These are phyloP conservation scores for Siderastrea radians DNA, from an alignment of 92 coral and sea anemone genomes.

Conservation along the genomic window DNA sequence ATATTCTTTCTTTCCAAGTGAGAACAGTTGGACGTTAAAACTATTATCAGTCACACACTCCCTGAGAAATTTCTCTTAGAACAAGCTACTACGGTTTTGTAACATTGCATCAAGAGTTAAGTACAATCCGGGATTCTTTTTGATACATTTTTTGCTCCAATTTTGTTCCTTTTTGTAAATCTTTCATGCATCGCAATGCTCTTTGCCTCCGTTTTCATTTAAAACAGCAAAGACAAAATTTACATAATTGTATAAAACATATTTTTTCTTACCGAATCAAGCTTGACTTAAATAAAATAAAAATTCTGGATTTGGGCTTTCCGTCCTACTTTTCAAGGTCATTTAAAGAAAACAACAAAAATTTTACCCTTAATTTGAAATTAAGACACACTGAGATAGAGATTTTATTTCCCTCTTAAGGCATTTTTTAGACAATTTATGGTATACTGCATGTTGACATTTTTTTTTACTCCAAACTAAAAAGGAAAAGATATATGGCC, in stretches of 20 bases:
- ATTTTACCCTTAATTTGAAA: not conserved
- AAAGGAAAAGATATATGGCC: not conserved
- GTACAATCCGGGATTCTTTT: not conserved
- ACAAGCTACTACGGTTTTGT: too few species aligned
- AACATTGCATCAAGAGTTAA: too few species aligned
- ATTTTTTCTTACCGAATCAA: not conserved
- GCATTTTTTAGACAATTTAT: not conserved
- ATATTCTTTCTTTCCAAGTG: conserved; percentile 26
- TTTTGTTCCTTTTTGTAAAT: too few species aligned
- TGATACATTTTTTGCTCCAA: too few species aligned
- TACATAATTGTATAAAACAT: not conserved
- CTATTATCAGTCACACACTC: not conserved
- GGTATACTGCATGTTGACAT: not conserved
- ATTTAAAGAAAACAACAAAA: not conserved
- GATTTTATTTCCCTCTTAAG: not conserved
- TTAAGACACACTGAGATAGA: not conserved
- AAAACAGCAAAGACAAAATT: not conserved
- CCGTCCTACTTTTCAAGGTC: not conserved
- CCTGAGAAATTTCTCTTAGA: not conserved
- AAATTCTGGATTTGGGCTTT: not conserved
- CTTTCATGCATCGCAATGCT: not conserved
- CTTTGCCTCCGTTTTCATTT: not conserved
- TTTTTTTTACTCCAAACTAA: not conserved
- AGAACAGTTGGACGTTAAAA: conserved; percentile 38
- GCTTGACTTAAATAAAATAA: not conserved